Conservation (phyloP, 2,113 vertebrate species). For the Excalfactoria chinensis region DNA sequence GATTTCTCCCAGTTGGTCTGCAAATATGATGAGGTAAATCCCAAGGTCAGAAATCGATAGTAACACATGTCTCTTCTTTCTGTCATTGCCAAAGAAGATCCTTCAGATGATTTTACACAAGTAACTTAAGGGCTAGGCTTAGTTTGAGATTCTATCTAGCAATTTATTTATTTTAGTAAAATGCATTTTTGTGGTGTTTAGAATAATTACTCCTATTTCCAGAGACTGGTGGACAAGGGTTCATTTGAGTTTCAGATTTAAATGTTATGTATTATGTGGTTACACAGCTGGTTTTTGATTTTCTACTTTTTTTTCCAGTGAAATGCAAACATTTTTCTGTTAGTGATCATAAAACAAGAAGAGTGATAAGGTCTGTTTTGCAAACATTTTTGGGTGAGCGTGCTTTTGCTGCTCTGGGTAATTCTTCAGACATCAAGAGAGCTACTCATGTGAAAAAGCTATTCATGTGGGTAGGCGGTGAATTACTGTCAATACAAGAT, state of each 20-base stretch:
- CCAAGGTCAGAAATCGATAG: constrained; percentile 36
- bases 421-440: not conserved
- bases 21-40: not conserved
- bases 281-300: rapidly evolving
- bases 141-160: not conserved
- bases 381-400: not conserved
- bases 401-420: not conserved
- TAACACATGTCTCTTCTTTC: not conserved
- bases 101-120: not conserved
- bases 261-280: not conserved
- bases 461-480: not conserved
- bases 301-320: not conserved
- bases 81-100: not conserved
- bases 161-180: not conserved
- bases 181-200: not conserved
- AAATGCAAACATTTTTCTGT: not conserved
- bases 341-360: not conserved
- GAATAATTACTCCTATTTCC: not conserved
- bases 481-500: not conserved
- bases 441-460: not conserved
- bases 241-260: not conserved
- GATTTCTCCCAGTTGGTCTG: constrained; percentile 14
- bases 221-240: not conserved
- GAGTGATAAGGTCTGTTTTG: not conserved
- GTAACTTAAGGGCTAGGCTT: not conserved